Evolutionary conservation across 2,113 vertebrate genomes (phyloP).

Genomic region (Tetraodon nigroviridis): DNA sequence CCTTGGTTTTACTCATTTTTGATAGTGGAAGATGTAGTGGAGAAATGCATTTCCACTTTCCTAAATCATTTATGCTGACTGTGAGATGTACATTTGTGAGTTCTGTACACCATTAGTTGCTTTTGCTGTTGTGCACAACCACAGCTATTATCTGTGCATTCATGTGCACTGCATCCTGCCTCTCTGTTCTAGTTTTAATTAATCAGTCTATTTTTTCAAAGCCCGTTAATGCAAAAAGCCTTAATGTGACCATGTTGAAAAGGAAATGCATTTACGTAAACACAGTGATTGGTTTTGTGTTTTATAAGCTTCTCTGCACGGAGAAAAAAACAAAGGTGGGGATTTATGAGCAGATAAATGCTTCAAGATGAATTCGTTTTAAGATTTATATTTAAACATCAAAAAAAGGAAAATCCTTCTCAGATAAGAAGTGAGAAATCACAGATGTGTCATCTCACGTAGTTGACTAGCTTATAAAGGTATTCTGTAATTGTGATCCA

Average conservation of each 20-base stretch:
- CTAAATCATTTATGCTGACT: constrained; percentile 10
- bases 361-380: neutral
- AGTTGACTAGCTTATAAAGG: constrained; percentile 35
- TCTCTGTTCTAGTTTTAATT: constrained; percentile 3
- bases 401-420: too few species aligned
- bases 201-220: constrained; percentile 28
- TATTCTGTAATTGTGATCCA: constrained; percentile 34
- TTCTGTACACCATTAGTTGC: constrained; percentile 2
- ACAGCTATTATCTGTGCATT: constrained; percentile 9
- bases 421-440: neutral
- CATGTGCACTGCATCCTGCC: constrained; percentile 6
- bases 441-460: neutral
- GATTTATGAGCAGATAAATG: neutral
- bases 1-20: too few species aligned
- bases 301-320: neutral
- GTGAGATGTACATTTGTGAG: neutral
- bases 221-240: constrained; percentile 18
- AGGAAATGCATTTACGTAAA: neutral
- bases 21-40: too few species aligned
- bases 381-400: neutral
- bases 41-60: too few species aligned
- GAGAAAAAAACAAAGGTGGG: neutral
- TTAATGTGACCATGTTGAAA: constrained; percentile 4
- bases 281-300: neutral
- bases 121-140: constrained; percentile 7